A percentile compares a stretch with the other conserved stretches of the same genome.
phyloP scores from a whole-genome alignment of 1,140 invertebrate species.

The Drosophila rhopaloa region DNA sequence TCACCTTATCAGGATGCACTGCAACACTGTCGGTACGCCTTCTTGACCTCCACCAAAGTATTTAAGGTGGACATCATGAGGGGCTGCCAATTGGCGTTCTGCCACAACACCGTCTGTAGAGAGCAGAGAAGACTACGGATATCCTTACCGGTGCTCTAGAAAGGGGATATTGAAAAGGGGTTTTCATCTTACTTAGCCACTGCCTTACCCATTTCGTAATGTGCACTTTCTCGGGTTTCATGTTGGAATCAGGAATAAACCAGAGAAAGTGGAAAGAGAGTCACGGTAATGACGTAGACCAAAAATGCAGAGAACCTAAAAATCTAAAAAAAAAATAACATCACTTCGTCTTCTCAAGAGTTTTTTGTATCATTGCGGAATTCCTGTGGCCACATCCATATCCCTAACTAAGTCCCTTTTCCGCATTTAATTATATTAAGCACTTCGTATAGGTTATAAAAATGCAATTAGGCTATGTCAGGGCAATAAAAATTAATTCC shows the following conservation, averaged over 20 bases:
- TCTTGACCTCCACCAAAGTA: slow-evolving; percentile 96
- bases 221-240: slow-evolving; percentile 92
- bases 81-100: slow-evolving; percentile 95
- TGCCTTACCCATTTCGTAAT: slow-evolving; percentile 89
- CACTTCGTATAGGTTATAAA: no score
- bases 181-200: neutral
- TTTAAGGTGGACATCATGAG: slow-evolving; percentile 98
- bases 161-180: slow-evolving; percentile 7
- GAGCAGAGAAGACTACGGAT: slow-evolving; percentile 97
- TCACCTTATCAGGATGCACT: slow-evolving; percentile 99
- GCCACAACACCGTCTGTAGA: slow-evolving; percentile 97
- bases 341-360: no score
- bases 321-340: no score
- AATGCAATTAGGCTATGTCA: no score
- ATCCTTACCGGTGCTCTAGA: slow-evolving; percentile 97
- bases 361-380: no score
- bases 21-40: slow-evolving; percentile 97
- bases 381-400: slow-evolving; percentile 88
- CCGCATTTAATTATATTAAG: slow-evolving; percentile 84
- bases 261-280: no score
- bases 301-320: no score
- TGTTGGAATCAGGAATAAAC: no score
- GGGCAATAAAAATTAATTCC: no score
- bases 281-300: no score
- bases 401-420: slow-evolving; percentile 86